Evolutionary conservation across 2,113 vertebrate species (phyloP), one percentile per base, ranked within the genome.

Genomic region (Strix aluco): DNA sequence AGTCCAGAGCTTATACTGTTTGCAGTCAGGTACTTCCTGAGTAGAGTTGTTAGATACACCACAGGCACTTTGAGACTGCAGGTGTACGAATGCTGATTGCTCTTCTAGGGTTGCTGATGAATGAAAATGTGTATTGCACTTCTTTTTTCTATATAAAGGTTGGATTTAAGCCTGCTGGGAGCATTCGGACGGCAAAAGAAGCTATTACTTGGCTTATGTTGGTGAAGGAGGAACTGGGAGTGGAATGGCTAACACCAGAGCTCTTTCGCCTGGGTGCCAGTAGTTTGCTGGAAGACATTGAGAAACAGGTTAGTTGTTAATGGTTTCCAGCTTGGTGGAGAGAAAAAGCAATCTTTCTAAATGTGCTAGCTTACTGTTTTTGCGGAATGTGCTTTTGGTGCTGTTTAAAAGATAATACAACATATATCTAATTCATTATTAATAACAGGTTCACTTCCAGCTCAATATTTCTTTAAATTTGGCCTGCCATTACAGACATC

Each of bases 181-280:
- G 99, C 66, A 99, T 99, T 96, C 98, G 99, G 26, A 99, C 97
- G 0, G 99, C 99, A 1, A 98, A 99, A 88, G 99, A 99, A 58
- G 98, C 99, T 22, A 96, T 99, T 49, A 97, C 98, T 9, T 99
- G 99, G 99, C 98, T 99, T 8, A 98, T 97, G 23, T 98, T 99
- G 61, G 98, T 99, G 70, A 99, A 99, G 97, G 99, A 99, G 66
- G 99, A 99, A 55, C 97, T 99, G 27, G 99, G 99, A 6, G 94
- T 97, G 5, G 98, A 99, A 38, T 99, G 99, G 99, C 97, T 99
- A 57, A 97, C 88, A 13, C 99, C 99, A 10, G 92, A 98, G 40
- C 98, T 99, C 65, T 99, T 99, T 81, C 98, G 99, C 36, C 97
- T 99, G 61, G 99, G 99, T 44, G 99, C 99, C 91, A 99, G 99